Conservation (phyloP, 2,888 invertebrate genomes). For the Rhodophaea formosa region DNA sequence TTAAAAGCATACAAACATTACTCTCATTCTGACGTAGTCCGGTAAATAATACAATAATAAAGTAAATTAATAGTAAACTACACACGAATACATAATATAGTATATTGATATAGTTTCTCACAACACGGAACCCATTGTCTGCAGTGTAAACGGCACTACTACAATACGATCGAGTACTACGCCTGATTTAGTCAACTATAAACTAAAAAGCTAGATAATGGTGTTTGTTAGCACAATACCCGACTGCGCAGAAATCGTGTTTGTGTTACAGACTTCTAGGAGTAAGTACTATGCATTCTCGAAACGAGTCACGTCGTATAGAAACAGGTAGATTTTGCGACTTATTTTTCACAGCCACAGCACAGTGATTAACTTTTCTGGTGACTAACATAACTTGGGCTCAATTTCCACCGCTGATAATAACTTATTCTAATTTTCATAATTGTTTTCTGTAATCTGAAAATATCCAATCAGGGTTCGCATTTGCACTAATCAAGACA, state of each 20-base stretch:
- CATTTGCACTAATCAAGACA: too few species aligned
- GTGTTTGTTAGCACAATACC: constrained; percentile 9
- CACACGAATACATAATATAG: neutral
- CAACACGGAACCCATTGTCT: constrained; percentile 6
- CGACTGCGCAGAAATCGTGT: constrained; percentile 6
- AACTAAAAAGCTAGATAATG: constrained; percentile 12
- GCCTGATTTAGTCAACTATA: constrained; percentile 5
- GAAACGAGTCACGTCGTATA: neutral
- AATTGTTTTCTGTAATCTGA: too few species aligned
- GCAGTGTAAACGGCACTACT: constrained; percentile 6
- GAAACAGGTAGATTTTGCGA: too few species aligned
- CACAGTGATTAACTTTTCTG: too few species aligned
- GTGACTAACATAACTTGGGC: too few species aligned
- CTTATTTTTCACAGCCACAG: too few species aligned
- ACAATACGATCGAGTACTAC: neutral
- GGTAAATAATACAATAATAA: neutral
- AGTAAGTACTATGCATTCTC: neutral
- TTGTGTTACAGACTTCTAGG: neutral
- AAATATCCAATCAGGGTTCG: too few species aligned
- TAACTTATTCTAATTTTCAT: too few species aligned
- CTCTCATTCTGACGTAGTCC: too few species aligned
- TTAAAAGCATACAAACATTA: too few species aligned
- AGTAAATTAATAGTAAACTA: neutral
- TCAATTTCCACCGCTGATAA: too few species aligned
- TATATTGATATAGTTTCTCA: neutral